Percentiles rank a stretch among this genome's conserved stretches.
phyloP scores from a whole-genome alignment of 2,888 invertebrate species.

The Deroplatys truncata region DNA sequence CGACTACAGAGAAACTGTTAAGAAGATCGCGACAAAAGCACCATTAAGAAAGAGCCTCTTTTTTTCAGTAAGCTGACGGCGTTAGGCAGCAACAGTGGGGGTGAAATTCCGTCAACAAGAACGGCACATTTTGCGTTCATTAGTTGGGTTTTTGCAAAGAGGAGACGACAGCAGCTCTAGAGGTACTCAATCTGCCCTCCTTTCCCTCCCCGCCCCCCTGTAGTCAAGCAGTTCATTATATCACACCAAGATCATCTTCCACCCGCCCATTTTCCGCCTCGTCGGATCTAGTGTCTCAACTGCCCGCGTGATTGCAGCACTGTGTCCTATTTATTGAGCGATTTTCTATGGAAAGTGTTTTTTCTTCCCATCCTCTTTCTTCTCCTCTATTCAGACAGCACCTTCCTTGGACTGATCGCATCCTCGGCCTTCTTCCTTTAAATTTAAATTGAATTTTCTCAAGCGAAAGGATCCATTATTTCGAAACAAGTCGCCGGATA shows the following conservation, averaged over 20 bases:
- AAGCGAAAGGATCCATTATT: constrained; percentile 19
- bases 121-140: background rate
- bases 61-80: background rate
- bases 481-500: constrained; percentile 9
- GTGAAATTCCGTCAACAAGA: no score
- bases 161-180: background rate
- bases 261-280: background rate
- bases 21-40: background rate
- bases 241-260: background rate
- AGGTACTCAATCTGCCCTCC: background rate
- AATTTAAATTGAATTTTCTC: constrained; percentile 27
- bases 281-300: background rate
- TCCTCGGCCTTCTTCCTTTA: background rate
- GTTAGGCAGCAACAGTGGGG: no score
- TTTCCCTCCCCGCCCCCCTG: no score
- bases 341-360: constrained; percentile 8
- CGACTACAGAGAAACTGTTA: no score
- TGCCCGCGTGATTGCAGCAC: background rate
- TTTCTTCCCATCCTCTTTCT: background rate
- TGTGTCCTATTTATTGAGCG: constrained; percentile 4
- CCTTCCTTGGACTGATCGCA: background rate
- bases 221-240: background rate
- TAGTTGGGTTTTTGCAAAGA: background rate
- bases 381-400: background rate
- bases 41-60: background rate